A percentile compares a stretch with the other conserved stretches of the same genome.
These are phyloP conservation scores for Procambarus virginalis DNA, from an alignment of 1,140 invertebrate species.

Conservation along the genomic window DNA sequence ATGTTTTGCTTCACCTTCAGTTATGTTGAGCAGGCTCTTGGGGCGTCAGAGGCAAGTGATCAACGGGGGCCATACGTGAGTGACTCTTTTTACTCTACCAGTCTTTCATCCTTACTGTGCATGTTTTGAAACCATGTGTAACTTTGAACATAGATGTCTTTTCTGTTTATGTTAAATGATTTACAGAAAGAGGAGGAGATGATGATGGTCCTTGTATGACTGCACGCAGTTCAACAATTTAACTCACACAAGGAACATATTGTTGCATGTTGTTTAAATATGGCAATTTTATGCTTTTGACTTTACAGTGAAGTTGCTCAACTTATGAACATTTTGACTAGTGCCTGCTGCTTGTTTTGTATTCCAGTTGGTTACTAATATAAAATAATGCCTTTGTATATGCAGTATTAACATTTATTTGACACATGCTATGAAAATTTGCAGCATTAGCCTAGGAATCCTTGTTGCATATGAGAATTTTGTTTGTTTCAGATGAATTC, in stretches of 20 bases:
- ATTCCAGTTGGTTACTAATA: slow-evolving; percentile 4
- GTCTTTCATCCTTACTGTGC: slow-evolving; percentile 1
- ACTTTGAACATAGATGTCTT: slow-evolving; percentile 7
- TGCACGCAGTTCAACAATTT: slow-evolving; percentile 4
- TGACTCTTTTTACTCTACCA: not conserved
- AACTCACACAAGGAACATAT: not conserved
- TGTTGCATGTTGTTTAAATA: not conserved
- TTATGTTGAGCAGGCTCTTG: slow-evolving; percentile 37
- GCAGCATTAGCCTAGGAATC: not conserved
- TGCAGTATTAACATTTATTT: not conserved
- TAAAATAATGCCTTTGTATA: not conserved
- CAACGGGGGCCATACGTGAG: slow-evolving; percentile 23
- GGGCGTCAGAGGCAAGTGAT: slow-evolving; percentile 22
- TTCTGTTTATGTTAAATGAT: not conserved
- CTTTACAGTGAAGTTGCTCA: not conserved
- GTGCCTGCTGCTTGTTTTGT: slow-evolving; percentile 7
- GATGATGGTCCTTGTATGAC: not conserved
- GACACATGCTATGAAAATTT: not conserved
- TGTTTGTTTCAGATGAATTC: not conserved
- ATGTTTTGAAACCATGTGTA: not conserved
- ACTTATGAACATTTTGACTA: not conserved
- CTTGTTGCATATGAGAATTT: not conserved
- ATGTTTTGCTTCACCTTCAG: slow-evolving; percentile 42
- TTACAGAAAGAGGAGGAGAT: not conserved
- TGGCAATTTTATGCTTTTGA: not conserved